Percentiles rank a stretch among this genome's conserved stretches.
These are phyloP conservation scores for Saxidomus purpurata DNA, from an alignment of 1,140 invertebrate species.

Conservation along the genomic window DNA sequence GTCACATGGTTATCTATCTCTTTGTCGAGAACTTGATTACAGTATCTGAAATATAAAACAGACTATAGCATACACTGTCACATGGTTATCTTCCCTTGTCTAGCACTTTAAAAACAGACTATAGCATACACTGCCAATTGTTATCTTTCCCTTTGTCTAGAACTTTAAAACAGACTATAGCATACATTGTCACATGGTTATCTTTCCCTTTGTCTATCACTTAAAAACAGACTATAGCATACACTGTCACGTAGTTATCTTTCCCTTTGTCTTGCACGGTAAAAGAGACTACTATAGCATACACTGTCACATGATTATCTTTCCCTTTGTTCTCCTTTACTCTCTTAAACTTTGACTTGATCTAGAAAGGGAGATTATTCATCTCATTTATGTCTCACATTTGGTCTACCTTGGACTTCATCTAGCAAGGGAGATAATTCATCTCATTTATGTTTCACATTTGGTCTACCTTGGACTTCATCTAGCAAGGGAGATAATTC, in stretches of 20 bases:
- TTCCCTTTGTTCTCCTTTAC: slow-evolving; percentile 42
- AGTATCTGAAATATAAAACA: slow-evolving; percentile 82
- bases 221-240: too few species aligned
- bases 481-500: too few species aligned
- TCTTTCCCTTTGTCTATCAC: slow-evolving; percentile 44
- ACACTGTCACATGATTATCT: neutral
- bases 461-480: too few species aligned
- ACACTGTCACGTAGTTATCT: too few species aligned
- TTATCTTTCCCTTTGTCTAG: neutral
- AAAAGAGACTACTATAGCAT: slow-evolving; percentile 63
- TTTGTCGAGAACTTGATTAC: slow-evolving; percentile 86
- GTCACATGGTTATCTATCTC: slow-evolving; percentile 86
- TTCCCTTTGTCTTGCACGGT: neutral
- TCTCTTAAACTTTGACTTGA: too few species aligned
- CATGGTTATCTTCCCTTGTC: neutral
- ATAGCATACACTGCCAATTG: too few species aligned
- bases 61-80: neutral
- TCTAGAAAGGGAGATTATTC: too few species aligned
- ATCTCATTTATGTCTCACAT: too few species aligned
- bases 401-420: too few species aligned
- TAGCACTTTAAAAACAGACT: too few species aligned
- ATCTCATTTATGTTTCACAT: too few species aligned
- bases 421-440: too few species aligned
- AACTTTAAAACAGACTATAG: slow-evolving; percentile 6
- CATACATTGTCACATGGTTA: neutral